Percentiles rank a stretch among this genome's conserved stretches.
Evolutionary conservation across 2,113 vertebrate genomes (phyloP).

Genomic region (Tupaia tana): DNA sequence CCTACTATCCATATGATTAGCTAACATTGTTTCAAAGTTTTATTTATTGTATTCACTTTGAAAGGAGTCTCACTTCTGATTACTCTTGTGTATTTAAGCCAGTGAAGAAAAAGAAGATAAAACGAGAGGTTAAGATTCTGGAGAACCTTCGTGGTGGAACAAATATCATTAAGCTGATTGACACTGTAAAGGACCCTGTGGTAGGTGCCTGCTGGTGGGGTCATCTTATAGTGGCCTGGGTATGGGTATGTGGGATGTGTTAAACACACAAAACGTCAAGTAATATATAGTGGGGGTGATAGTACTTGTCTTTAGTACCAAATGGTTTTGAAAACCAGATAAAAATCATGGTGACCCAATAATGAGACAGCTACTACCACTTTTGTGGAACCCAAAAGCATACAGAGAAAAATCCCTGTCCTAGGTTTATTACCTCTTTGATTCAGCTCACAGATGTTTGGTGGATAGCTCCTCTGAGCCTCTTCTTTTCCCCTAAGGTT

Average conservation of each 20-base stretch:
- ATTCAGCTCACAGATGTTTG: neutral
- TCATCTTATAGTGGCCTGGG: neutral
- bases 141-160: slow-evolving; percentile 98
- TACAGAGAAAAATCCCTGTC: neutral
- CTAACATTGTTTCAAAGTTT: slow-evolving; percentile 58
- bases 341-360: neutral
- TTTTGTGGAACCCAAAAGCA: neutral
- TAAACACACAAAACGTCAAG: neutral
- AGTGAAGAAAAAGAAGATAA: slow-evolving; percentile 99
- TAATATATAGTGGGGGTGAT: neutral
- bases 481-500: slow-evolving; percentile 35
- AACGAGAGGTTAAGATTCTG: slow-evolving; percentile 99
- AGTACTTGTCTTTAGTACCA: neutral
- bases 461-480: neutral
- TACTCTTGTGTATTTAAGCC: slow-evolving; percentile 92
- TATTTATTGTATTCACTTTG: slow-evolving; percentile 66
- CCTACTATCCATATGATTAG: neutral
- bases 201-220: slow-evolving; percentile 87
- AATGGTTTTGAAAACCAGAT: slow-evolving; percentile 30
- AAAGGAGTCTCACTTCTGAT: slow-evolving; percentile 87
- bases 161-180: slow-evolving; percentile 98
- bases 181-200: slow-evolving; percentile 99
- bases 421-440: neutral
- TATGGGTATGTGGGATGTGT: neutral
- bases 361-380: neutral